phyloP scores from a whole-genome alignment of 1,140 invertebrate species.

The Ylistrum balloti region DNA sequence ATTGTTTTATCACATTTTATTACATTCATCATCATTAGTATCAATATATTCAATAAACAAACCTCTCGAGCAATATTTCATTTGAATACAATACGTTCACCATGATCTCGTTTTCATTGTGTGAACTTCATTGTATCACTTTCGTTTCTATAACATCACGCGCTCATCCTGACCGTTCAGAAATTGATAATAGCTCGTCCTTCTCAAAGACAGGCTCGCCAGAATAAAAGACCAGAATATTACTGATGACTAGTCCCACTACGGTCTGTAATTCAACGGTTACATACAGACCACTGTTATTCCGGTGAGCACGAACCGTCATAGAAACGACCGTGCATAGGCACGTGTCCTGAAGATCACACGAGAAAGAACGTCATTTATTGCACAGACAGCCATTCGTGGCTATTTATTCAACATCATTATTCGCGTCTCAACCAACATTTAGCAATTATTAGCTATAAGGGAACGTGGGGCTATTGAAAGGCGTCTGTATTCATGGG shows the following conservation, averaged over 20 bases:
- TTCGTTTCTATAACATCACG: no score
- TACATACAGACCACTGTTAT: not conserved
- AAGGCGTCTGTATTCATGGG: conserved; percentile 44
- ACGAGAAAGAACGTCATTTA: conserved; percentile 49
- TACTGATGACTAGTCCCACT: not conserved
- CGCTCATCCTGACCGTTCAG: not conserved
- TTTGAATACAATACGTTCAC: not conserved
- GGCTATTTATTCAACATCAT: conserved; percentile 51
- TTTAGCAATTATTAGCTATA: conserved; percentile 56
- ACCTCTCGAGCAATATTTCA: not conserved
- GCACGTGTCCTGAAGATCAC: conserved; percentile 53
- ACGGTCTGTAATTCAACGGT: not conserved
- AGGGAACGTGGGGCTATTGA: conserved; percentile 44
- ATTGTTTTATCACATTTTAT: conserved; percentile 12
- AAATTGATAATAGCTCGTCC: conserved; percentile 34
- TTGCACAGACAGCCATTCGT: conserved; percentile 41
- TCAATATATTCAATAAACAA: not conserved
- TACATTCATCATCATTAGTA: not conserved
- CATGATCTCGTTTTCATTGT: not conserved
- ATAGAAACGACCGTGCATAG: conserved; percentile 52
- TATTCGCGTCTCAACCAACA: conserved; percentile 48
- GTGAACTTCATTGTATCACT: no score
- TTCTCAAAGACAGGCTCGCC: not conserved
- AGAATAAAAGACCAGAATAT: not conserved
- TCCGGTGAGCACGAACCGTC: conserved; percentile 17